phyloP scores from a whole-genome alignment of 2,113 vertebrate species.

The Tympanuchus pallidicinctus region DNA sequence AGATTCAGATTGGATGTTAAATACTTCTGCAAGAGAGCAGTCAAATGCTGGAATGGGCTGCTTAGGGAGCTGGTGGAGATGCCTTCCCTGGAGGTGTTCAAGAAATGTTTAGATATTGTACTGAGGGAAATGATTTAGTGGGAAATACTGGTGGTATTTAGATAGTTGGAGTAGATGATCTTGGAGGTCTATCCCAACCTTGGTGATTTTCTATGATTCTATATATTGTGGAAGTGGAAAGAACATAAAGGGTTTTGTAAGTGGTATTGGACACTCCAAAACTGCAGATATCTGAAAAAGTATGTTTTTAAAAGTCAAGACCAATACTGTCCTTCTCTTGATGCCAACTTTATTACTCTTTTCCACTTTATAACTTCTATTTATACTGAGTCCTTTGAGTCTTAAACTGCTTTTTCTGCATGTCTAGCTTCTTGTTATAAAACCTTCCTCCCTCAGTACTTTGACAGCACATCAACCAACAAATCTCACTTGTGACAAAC shows the following conservation, averaged over 20 bases:
- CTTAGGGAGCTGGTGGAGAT: no score
- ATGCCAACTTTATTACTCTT: conserved; percentile 72
- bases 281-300: neutral
- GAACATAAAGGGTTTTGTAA: neutral
- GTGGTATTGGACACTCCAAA: neutral
- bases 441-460: conserved; percentile 71
- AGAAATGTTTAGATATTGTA: no score
- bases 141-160: no score
- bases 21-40: no score
- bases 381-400: conserved; percentile 78
- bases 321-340: conserved; percentile 56
- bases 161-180: no score
- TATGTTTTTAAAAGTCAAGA: conserved; percentile 38
- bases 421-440: conserved; percentile 73
- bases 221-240: neutral
- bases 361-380: conserved; percentile 72
- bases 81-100: no score
- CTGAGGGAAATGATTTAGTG: no score
- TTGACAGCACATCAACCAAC: conserved; percentile 78
- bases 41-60: no score
- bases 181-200: no score
- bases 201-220: no score
- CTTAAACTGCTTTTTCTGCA: conserved; percentile 79
- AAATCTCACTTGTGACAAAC: conserved; percentile 85
- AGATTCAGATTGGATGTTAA: no score